Evolutionary conservation across 2,113 vertebrate genomes (phyloP), one percentile per base, ranked within the genome.

Genomic region (Catharus fuscescens): DNA sequence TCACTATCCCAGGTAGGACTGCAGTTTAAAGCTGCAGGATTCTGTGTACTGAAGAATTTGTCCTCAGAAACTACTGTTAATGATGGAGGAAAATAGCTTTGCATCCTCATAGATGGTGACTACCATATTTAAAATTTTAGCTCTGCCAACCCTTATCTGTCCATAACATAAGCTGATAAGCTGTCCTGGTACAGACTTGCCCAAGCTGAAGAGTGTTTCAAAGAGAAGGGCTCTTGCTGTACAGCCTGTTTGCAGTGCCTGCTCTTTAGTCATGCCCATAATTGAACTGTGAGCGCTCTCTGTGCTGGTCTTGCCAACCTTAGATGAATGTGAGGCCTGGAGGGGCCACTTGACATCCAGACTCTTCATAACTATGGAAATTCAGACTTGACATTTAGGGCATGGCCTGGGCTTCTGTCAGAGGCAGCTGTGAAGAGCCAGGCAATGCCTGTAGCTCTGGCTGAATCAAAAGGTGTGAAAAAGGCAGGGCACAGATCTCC

Each of bases 311-410:
- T 69, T 44, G 61, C 61, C 78, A 83, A 8, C 56, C 88, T 74
- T 3, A 66, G 67, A 60, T 64, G 65, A 90, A 80, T 64, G 67
- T 1, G 14, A 34, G 52, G 85, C 88, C 95, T 94, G 82, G 64
- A 92, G 93, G 79, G 85, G 73, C 88, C 65, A 45, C 91, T 91
- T 95, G 93, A 95, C 66, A 85, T 82, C 86, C 77, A 81, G 89
- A 45, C 70, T 83, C 44, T 83, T 71, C 44, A 18, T 70, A 93
- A 86, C 67, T 88, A 65, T 62, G 47, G 34, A 70, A 60, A 86
- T 90, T 74, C 59, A 81, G 69, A 20, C 40, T 47, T 86, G 90
- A 92, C 84, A 87, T 93, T 83, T 67, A 80, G 92, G 92, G 85
- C 92, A 93, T 10, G 82, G 92, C 85, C 67, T 20, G 81, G 67